Evolutionary conservation across 37 sponge, comb jelly and placozoan species (phyloP).

Genomic region (Aphrocallistes beatrix): DNA sequence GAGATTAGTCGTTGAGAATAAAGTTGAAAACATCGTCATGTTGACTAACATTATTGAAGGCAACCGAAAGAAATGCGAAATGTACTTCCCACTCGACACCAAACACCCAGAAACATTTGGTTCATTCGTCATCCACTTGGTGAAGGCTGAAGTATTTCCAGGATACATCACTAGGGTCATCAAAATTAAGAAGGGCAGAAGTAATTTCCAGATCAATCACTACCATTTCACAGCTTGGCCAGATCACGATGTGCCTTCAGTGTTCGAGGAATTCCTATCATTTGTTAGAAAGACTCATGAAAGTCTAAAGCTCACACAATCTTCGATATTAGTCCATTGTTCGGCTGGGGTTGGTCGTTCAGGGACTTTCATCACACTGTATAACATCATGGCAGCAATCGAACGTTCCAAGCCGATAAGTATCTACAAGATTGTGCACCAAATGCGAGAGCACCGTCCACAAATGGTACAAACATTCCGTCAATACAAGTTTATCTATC

Average conservation of each 20-base stretch:
- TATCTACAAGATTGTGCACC: neutral
- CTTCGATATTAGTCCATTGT: neutral
- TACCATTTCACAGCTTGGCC: conserved; percentile 13
- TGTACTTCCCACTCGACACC: neutral
- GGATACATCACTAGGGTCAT: neutral
- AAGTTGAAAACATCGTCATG: conserved; percentile 51
- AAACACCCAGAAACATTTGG: neutral
- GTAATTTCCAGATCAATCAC: neutral
- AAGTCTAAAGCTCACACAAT: neutral
- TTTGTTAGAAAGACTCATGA: neutral
- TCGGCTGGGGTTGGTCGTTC: neutral
- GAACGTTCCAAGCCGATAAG: neutral
- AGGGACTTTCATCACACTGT: neutral
- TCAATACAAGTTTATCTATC: neutral
- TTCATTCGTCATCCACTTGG: neutral
- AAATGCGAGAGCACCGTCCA: neutral
- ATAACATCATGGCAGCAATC: neutral
- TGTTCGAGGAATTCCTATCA: neutral
- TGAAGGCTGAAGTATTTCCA: neutral
- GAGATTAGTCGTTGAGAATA: conserved; percentile 62
- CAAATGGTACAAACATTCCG: conserved; percentile 14
- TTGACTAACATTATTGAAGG: conserved; percentile 24
- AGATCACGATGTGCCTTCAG: neutral
- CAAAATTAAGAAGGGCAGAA: neutral
- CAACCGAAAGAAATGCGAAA: neutral